Percentiles rank a stretch among this genome's conserved stretches.
These are phyloP conservation scores for Salarias fasciatus DNA, from an alignment of 2,797 vertebrate genomes.

Conservation along the genomic window DNA sequence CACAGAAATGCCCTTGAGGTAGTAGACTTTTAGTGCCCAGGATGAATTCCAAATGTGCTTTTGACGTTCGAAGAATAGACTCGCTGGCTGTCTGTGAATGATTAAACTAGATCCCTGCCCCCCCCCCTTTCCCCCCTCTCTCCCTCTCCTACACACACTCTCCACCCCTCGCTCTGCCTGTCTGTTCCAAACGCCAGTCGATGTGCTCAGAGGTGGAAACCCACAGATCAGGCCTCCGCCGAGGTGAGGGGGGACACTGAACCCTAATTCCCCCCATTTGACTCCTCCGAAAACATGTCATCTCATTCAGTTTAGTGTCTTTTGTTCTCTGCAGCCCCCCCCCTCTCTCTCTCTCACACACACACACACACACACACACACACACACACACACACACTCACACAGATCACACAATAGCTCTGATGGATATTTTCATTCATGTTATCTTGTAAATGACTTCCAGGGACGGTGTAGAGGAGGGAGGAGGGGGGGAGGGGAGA, in stretches of 20 bases:
- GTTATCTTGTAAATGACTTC: slow-evolving; percentile 86
- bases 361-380: slow-evolving; percentile 15
- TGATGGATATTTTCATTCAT: slow-evolving; percentile 83
- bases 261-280: slow-evolving; percentile 81
- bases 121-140: slow-evolving; percentile 2
- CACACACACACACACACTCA: slow-evolving; percentile 40
- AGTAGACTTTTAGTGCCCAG: slow-evolving; percentile 60
- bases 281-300: slow-evolving; percentile 83
- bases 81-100: slow-evolving; percentile 69
- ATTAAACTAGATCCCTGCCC: slow-evolving; percentile 67
- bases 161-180: slow-evolving; percentile 47
- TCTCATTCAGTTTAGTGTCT: slow-evolving; percentile 84
- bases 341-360: background rate
- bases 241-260: slow-evolving; percentile 81
- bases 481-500: slow-evolving; percentile 27
- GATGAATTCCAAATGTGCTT: slow-evolving; percentile 72
- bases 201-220: slow-evolving; percentile 58
- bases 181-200: slow-evolving; percentile 63
- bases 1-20: slow-evolving; percentile 68
- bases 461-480: slow-evolving; percentile 72
- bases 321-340: slow-evolving; percentile 75
- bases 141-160: background rate
- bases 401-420: slow-evolving; percentile 74
- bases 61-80: slow-evolving; percentile 67
- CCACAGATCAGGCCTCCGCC: slow-evolving; percentile 63